Evolutionary conservation across 1,140 invertebrate genomes (phyloP), one percentile per base, ranked within the genome.

Genomic region (Drosophila ercepeae): DNA sequence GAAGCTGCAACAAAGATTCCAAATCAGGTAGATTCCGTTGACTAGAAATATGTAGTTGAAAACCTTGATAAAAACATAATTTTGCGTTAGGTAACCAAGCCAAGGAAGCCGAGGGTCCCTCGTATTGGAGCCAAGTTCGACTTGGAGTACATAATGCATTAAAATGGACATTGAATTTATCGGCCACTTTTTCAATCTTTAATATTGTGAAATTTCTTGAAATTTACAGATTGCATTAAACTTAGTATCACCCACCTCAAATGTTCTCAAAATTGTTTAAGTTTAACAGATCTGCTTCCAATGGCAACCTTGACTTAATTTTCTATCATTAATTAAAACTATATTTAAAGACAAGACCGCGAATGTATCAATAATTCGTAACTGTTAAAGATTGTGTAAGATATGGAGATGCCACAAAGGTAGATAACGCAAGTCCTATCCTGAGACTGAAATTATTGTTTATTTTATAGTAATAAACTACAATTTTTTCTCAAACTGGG

Each of bases 81-180:
- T 4, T 27, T n/a, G 36, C 16, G 27, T 29, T 11, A 52, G 76
- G 42, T 50, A 14, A 53, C 46, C 36, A 39, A 58, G 6, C 36
- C 23, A 0, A 41, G 77, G 3, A 88, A 75, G 8, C 69, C 57
- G 29, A 83, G 89, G 1, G 49, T 78, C 11, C 89, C 89, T 0
- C 84, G 89, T 2, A 90, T 90, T 46, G 79, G 83, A 0, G 89
- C 89, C 45, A 89, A 82, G 54, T 90, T 90, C 34, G 89, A 90
- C 61, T 58, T 78, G 18, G 81, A 77, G 1, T 86, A 89, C 4
- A 73, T 75, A 8, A 54, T 88, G 16, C 67, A 78, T 9, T 84
- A 39, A 14, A 14, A 14, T 13, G 36, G 36, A 14, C 29, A 2
- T 39, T 8, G 4, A 8, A 36, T 13, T 13, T 7, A 13, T 14